A percentile compares a stretch with the other conserved stretches of the same genome.
These are phyloP conservation scores for Mongoloraphidia duomilia DNA, from an alignment of 2,888 invertebrate genomes.

Conservation along the genomic window DNA sequence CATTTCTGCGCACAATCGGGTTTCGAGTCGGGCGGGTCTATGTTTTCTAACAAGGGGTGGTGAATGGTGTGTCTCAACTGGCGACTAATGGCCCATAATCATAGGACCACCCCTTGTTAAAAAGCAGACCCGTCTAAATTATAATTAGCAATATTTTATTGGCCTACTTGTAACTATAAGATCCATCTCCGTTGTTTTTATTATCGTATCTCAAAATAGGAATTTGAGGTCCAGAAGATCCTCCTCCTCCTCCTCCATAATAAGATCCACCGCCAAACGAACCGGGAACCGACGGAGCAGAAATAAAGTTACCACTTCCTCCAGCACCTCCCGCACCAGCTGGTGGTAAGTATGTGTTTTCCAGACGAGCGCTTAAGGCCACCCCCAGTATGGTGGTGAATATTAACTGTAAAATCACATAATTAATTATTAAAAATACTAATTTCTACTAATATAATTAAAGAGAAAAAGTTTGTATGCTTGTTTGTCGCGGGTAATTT, in stretches of 20 bases:
- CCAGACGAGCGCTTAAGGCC: conserved; percentile 34
- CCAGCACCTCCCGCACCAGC: conserved; percentile 19
- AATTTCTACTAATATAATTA: no score
- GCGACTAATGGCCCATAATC: no score
- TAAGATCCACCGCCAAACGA: conserved; percentile 16
- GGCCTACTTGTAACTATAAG: conserved; percentile 34
- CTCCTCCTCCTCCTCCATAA: conserved; percentile 14
- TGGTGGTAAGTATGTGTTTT: conserved; percentile 43
- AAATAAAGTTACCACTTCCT: conserved; percentile 14
- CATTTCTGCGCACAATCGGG: no score
- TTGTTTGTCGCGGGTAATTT: no score
- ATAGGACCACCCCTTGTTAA: no score
- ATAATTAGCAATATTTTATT: background rate
- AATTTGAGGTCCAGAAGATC: conserved; percentile 29
- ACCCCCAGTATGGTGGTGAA: conserved; percentile 15
- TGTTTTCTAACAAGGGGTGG: no score
- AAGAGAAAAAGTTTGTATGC: no score
- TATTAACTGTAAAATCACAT: no score
- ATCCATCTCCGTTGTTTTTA: conserved; percentile 42
- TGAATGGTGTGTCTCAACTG: no score
- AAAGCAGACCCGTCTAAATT: no score
- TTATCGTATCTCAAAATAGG: conserved; percentile 41
- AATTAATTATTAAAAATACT: no score
- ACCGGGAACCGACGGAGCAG: conserved; percentile 18
- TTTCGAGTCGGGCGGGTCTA: no score